These are phyloP conservation scores for Pocota personata DNA, from an alignment of 2,888 invertebrate genomes.

Conservation along the genomic window DNA sequence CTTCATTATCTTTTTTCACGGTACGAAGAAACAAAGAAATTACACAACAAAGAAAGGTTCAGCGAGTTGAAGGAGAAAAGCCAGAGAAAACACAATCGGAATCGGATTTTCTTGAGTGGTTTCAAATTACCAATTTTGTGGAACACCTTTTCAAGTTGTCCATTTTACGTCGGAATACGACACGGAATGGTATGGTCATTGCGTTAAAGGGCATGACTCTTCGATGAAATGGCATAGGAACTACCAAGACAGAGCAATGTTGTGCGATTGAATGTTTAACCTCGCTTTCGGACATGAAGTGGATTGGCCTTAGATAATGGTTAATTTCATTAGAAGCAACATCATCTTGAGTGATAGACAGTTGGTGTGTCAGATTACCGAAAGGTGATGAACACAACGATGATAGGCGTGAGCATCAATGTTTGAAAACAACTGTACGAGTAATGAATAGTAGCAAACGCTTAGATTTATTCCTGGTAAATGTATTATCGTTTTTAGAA, in stretches of 20 bases:
- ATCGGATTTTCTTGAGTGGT: constrained; percentile 67
- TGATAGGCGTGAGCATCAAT: constrained; percentile 14
- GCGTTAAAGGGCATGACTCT: constrained; percentile 11
- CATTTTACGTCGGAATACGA: constrained; percentile 29
- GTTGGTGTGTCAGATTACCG: constrained; percentile 52
- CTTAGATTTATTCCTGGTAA: not conserved
- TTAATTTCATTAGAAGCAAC: constrained; percentile 42
- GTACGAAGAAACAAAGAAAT: constrained; percentile 40
- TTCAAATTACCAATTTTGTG: constrained; percentile 70
- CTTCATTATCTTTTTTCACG: constrained; percentile 57
- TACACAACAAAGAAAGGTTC: constrained; percentile 33
- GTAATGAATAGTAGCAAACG: constrained; percentile 17
- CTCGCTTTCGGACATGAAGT: constrained; percentile 24
- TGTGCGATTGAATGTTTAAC: constrained; percentile 22
- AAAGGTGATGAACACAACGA: constrained; percentile 50
- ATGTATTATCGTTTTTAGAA: not conserved
- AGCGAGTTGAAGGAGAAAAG: constrained; percentile 16
- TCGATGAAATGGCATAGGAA: not conserved
- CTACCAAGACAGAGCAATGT: not conserved
- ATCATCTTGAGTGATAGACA: constrained; percentile 53
- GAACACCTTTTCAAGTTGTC: constrained; percentile 70
- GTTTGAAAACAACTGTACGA: constrained; percentile 49
- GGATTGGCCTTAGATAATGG: constrained; percentile 8
- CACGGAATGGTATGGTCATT: constrained; percentile 4
- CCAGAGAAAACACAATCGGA: constrained; percentile 29